Conservation (phyloP, 2,888 invertebrate genomes). For the Chrysina gloriosa region DNA sequence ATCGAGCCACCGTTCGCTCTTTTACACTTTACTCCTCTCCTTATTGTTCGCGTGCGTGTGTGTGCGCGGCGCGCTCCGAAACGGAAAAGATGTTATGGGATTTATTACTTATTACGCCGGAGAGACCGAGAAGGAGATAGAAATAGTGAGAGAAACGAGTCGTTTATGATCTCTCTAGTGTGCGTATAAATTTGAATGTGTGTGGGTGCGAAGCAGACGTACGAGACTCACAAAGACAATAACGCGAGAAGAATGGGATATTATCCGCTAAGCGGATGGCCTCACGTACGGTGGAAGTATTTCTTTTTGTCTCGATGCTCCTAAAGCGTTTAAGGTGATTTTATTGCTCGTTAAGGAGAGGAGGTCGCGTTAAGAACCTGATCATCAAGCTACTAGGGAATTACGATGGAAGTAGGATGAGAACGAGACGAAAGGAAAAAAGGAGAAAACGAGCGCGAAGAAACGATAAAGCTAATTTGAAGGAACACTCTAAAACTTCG, state of each 20-base stretch:
- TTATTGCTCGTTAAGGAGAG: no score
- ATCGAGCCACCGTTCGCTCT: slow-evolving; percentile 7
- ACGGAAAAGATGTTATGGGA: slow-evolving; percentile 35
- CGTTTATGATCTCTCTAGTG: slow-evolving; percentile 9
- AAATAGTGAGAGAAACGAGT: no score
- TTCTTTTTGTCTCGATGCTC: no score
- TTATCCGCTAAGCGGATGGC: not conserved
- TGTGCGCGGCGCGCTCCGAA: not conserved
- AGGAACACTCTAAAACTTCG: no score
- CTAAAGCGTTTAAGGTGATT: no score
- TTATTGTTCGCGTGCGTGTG: slow-evolving; percentile 5
- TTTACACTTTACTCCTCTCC: slow-evolving; percentile 10
- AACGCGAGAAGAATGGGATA: slow-evolving; percentile 4
- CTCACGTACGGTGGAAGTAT: not conserved
- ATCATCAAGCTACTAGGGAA: no score
- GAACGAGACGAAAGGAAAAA: no score
- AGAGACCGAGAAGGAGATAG: no score
- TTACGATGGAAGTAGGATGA: no score
- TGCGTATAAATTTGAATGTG: slow-evolving; percentile 5
- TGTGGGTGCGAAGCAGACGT: slow-evolving; percentile 12
- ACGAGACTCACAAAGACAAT: not conserved
- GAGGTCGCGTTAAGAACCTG: no score
- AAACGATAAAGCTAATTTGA: no score
- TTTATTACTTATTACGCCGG: slow-evolving; percentile 33
- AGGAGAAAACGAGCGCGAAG: no score